Evolutionary conservation across 2,888 invertebrate species (phyloP).

Genomic region (Pristionchus maxplancki): DNA sequence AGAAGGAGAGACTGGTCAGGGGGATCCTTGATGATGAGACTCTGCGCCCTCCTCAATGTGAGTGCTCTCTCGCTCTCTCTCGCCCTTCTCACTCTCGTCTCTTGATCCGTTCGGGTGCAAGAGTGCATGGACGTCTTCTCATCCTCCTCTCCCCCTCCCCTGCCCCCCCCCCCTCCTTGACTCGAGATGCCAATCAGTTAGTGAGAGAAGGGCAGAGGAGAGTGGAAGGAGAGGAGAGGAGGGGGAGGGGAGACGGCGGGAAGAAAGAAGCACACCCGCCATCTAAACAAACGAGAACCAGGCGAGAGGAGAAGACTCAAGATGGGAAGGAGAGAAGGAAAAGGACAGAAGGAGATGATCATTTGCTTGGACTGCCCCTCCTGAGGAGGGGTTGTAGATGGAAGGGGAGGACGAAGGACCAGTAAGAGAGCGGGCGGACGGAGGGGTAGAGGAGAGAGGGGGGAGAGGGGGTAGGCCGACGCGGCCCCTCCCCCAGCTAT

Average conservation of each 20-base stretch:
- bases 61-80: slow-evolving; percentile 5
- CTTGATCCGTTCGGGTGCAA: background rate
- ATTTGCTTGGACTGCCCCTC: background rate
- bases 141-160: background rate
- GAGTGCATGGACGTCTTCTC: slow-evolving; percentile 32
- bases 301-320: slow-evolving; percentile 32
- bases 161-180: background rate
- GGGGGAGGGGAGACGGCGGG: background rate
- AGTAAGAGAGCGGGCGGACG: slow-evolving; percentile 34
- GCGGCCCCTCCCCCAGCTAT: slow-evolving; percentile 47
- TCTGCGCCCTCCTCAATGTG: background rate
- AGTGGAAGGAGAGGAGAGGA: slow-evolving; percentile 32
- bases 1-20: slow-evolving; percentile 32
- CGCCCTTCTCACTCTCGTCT: slow-evolving; percentile 8
- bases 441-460: background rate
- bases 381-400: slow-evolving; percentile 36
- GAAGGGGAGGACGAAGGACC: slow-evolving; percentile 41
- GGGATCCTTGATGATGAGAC: background rate
- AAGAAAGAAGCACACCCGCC: slow-evolving; percentile 46
- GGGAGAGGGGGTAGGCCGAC: slow-evolving; percentile 24
- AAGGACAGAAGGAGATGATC: background rate
- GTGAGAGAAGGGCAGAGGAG: slow-evolving; percentile 40
- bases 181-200: slow-evolving; percentile 50
- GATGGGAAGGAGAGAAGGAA: slow-evolving; percentile 15
- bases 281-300: slow-evolving; percentile 52